phyloP scores from a whole-genome alignment of 2,888 invertebrate species.

The Pandemis cinnamomeana region DNA sequence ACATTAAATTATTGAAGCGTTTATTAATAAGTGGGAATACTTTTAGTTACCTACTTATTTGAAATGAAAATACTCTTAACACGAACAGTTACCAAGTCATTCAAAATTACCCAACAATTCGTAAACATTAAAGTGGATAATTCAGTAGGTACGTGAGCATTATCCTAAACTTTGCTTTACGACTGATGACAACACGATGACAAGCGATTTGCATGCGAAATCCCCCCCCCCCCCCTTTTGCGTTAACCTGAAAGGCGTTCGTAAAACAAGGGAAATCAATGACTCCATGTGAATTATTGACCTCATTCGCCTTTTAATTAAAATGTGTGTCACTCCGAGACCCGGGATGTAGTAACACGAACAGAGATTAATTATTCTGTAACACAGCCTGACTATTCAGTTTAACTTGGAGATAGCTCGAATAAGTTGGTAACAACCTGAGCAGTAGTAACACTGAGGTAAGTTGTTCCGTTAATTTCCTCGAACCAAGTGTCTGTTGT shows the following conservation, averaged over 20 bases:
- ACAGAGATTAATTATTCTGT: constrained; percentile 38
- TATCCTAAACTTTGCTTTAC: neutral
- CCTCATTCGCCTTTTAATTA: constrained; percentile 13
- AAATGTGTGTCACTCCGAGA: constrained; percentile 23
- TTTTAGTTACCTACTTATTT: too few species aligned
- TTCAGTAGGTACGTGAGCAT: too few species aligned
- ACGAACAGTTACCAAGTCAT: too few species aligned
- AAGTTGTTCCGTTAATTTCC: constrained; percentile 39
- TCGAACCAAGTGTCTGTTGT: constrained; percentile 26
- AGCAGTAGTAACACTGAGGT: constrained; percentile 24
- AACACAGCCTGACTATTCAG: constrained; percentile 35
- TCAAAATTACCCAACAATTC: too few species aligned
- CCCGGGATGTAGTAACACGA: constrained; percentile 13
- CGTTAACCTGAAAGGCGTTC: neutral
- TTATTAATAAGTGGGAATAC: too few species aligned
- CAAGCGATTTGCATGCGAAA: neutral
- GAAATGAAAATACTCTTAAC: too few species aligned
- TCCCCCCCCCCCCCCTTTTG: neutral
- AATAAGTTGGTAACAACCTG: constrained; percentile 32
- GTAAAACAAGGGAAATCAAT: constrained; percentile 11
- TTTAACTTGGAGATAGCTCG: constrained; percentile 35
- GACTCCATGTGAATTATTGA: constrained; percentile 11
- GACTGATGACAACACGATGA: neutral
- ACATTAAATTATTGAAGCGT: too few species aligned
- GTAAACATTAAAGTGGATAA: too few species aligned